Percentiles rank a stretch among this genome's conserved stretches.
Conservation (phyloP, 92 coral and sea anemone species). For the Palythoa grandiflora region DNA sequence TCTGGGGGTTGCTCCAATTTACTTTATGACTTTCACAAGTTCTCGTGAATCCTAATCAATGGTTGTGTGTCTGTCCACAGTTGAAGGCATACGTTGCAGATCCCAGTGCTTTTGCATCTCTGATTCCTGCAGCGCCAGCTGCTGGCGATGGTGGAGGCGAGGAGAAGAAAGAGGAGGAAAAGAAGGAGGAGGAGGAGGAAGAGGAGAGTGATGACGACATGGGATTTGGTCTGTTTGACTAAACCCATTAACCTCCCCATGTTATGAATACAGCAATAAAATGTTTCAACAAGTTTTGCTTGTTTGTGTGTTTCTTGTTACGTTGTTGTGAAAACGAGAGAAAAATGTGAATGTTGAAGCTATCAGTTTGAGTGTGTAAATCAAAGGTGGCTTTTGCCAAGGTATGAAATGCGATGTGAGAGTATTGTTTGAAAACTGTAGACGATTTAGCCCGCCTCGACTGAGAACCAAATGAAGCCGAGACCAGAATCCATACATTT, state of each 20-base stretch:
- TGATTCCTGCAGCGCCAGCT: constrained; percentile 70
- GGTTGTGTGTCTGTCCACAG: constrained; percentile 50
- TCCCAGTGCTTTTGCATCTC: constrained; percentile 89
- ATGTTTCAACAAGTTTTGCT: neutral
- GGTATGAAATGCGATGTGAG: too few species aligned
- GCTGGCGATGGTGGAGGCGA: constrained; percentile 66
- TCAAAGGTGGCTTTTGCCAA: too few species aligned
- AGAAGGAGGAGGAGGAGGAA: constrained; percentile 91
- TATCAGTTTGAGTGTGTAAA: too few species aligned
- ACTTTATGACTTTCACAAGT: too few species aligned
- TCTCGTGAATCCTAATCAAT: neutral
- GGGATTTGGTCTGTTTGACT: constrained; percentile 99
- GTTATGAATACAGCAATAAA: constrained; percentile 5
- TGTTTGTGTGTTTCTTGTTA: neutral
- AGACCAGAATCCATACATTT: too few species aligned
- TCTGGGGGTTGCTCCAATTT: too few species aligned
- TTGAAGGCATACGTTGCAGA: constrained; percentile 91
- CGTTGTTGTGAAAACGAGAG: neutral
- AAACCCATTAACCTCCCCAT: neutral
- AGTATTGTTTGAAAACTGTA: too few species aligned
- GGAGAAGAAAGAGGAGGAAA: constrained; percentile 73
- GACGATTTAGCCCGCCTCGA: too few species aligned
- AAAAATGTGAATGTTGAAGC: neutral
- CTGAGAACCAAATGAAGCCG: too few species aligned
- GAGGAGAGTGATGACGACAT: constrained; percentile 99